Percentiles rank a stretch among this genome's conserved stretches.
Conservation (phyloP, 2,888 invertebrate genomes). For the Eristalinus aeneus region DNA sequence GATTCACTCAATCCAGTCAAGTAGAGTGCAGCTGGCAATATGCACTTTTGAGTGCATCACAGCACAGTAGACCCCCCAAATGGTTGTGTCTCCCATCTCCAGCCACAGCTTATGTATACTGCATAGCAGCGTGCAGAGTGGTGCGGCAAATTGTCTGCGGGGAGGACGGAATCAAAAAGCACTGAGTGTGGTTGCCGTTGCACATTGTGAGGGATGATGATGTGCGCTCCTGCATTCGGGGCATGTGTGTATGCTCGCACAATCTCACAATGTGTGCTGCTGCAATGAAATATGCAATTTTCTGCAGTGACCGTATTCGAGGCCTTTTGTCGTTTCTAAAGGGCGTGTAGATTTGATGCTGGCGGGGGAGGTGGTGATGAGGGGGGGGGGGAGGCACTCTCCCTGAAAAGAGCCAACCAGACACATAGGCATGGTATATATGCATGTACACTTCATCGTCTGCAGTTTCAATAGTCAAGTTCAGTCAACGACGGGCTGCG, state of each 20-base stretch:
- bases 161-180: slow-evolving; percentile 51
- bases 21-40: slow-evolving; percentile 9
- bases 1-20: neutral
- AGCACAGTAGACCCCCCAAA: slow-evolving; percentile 29
- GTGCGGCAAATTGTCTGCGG: neutral
- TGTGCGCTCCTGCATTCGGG: neutral
- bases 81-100: slow-evolving; percentile 18
- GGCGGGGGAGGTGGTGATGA: neutral
- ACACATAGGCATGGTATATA: slow-evolving; percentile 48
- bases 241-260: slow-evolving; percentile 25
- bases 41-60: slow-evolving; percentile 62
- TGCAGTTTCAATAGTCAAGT: slow-evolving; percentile 71
- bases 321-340: slow-evolving; percentile 52
- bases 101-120: slow-evolving; percentile 12
- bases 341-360: neutral
- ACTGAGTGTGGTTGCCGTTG: slow-evolving; percentile 25
- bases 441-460: slow-evolving; percentile 41
- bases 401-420: slow-evolving; percentile 53
- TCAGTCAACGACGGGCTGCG: slow-evolving; percentile 38
- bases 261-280: slow-evolving; percentile 66
- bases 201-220: neutral
- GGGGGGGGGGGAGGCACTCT: slow-evolving; percentile 2
- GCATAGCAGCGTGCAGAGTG: neutral
- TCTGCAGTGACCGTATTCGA: slow-evolving; percentile 71
- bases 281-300: slow-evolving; percentile 71